Percentiles rank a stretch among this genome's conserved stretches.
Conservation (phyloP, 2,888 invertebrate genomes). For the Microdon myrmicae region DNA sequence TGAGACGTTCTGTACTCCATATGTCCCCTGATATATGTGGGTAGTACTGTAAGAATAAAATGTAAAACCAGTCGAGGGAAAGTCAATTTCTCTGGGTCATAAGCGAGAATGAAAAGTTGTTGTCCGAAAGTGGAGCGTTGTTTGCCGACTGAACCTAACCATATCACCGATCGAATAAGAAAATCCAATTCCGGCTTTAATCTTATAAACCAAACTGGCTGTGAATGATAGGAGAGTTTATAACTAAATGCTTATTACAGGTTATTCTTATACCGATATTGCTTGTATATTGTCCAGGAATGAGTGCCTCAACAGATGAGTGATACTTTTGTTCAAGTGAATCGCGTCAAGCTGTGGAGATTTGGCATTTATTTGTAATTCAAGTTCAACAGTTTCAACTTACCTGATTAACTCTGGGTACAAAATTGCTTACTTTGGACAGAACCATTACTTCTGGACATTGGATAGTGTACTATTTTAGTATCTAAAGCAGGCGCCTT, state of each 20-base stretch:
- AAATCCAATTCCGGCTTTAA: slow-evolving; percentile 79
- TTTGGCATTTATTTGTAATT: not conserved
- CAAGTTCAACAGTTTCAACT: not conserved
- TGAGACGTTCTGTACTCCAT: slow-evolving; percentile 69
- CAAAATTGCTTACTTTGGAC: slow-evolving; percentile 66
- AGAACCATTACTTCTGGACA: no score
- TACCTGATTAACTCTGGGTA: slow-evolving; percentile 68
- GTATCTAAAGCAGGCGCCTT: no score
- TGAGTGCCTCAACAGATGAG: slow-evolving; percentile 76
- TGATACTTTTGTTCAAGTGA: slow-evolving; percentile 83
- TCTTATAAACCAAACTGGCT: slow-evolving; percentile 73
- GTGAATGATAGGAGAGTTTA: slow-evolving; percentile 56
- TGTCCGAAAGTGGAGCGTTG: slow-evolving; percentile 84
- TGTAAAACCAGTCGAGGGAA: slow-evolving; percentile 72
- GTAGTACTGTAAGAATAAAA: slow-evolving; percentile 70
- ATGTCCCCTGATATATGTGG: slow-evolving; percentile 74
- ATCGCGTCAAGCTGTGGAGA: slow-evolving; percentile 77
- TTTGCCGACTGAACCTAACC: slow-evolving; percentile 76
- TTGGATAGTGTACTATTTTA: no score
- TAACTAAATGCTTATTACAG: not conserved
- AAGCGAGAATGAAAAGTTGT: slow-evolving; percentile 80
- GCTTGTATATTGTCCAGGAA: slow-evolving; percentile 73
- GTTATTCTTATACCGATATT: slow-evolving; percentile 70
- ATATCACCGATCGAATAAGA: slow-evolving; percentile 74
- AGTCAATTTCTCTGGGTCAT: slow-evolving; percentile 73